These are phyloP conservation scores for Drosophila micromelanica DNA, from an alignment of 1,140 invertebrate species.

Conservation along the genomic window DNA sequence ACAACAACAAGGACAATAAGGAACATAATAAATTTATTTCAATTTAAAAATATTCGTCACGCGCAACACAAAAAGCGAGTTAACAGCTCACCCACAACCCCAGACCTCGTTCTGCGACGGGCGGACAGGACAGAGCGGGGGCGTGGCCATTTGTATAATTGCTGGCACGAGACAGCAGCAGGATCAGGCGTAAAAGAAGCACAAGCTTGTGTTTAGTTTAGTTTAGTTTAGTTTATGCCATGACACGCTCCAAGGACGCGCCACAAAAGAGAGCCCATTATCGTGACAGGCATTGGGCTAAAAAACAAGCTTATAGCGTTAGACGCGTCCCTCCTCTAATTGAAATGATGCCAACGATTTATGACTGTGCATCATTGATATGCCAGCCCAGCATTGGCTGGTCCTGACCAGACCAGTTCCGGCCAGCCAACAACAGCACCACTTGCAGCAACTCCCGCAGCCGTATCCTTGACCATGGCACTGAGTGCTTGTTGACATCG, in stretches of 20 bases:
- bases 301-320: constrained; percentile 25
- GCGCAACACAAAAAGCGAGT: constrained; percentile 73
- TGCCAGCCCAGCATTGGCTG: constrained; percentile 12
- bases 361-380: constrained; percentile 33
- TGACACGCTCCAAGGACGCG: constrained; percentile 73
- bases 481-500: constrained; percentile 66
- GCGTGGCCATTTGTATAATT: constrained; percentile 75
- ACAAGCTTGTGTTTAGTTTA: constrained; percentile 13
- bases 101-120: not conserved
- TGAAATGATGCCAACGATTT: constrained; percentile 43
- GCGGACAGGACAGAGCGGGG: constrained; percentile 9
- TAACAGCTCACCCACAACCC: constrained; percentile 35
- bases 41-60: constrained; percentile 83
- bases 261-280: constrained; percentile 61
- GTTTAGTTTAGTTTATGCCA: constrained; percentile 56
- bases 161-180: constrained; percentile 43
- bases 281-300: constrained; percentile 51
- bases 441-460: constrained; percentile 8
- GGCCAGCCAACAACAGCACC: constrained; percentile 4
- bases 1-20: constrained; percentile 39
- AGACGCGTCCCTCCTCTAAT: constrained; percentile 28
- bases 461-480: constrained; percentile 71
- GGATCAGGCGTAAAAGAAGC: constrained; percentile 11
- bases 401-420: no score
- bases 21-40: constrained; percentile 71